A percentile compares a stretch with the other conserved stretches of the same genome.
These are phyloP conservation scores for Leptinotarsa haldemani DNA, from an alignment of 2,888 invertebrate genomes.

Conservation along the genomic window DNA sequence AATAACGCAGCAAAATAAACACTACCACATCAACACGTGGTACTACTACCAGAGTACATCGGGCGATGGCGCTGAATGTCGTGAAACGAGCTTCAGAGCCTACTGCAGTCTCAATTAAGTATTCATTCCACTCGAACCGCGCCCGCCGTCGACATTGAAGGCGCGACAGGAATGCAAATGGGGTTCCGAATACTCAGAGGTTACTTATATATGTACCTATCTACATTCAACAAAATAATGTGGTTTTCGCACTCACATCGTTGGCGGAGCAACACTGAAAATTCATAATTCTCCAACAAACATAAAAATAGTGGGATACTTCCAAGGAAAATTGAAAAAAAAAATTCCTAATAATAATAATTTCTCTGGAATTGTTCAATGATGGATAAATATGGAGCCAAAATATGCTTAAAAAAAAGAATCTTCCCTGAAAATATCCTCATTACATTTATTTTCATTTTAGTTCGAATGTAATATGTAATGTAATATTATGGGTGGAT, in stretches of 20 bases:
- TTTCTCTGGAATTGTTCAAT: too few species aligned
- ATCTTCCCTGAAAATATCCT: too few species aligned
- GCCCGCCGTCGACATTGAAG: neutral
- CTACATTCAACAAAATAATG: neutral
- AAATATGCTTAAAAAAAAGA: too few species aligned
- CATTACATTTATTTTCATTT: too few species aligned
- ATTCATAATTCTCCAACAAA: neutral
- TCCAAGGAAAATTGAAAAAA: too few species aligned
- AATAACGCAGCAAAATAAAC: conserved; percentile 20
- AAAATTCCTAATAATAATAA: too few species aligned
- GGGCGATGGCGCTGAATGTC: conserved; percentile 30
- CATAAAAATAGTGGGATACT: too few species aligned
- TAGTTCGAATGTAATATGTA: too few species aligned
- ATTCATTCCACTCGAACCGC: conserved; percentile 27
- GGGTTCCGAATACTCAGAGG: neutral
- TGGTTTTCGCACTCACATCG: neutral
- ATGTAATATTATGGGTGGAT: too few species aligned
- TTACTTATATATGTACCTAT: neutral
- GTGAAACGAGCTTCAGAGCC: neutral
- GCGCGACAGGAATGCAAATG: neutral
- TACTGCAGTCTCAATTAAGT: conserved; percentile 28
- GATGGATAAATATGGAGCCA: too few species aligned
- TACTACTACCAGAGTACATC: neutral
- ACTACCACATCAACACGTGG: conserved; percentile 22
- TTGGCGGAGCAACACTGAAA: neutral